These are phyloP conservation scores for Paguma larvata DNA, from an alignment of 2,797 vertebrate genomes.

Conservation along the genomic window DNA sequence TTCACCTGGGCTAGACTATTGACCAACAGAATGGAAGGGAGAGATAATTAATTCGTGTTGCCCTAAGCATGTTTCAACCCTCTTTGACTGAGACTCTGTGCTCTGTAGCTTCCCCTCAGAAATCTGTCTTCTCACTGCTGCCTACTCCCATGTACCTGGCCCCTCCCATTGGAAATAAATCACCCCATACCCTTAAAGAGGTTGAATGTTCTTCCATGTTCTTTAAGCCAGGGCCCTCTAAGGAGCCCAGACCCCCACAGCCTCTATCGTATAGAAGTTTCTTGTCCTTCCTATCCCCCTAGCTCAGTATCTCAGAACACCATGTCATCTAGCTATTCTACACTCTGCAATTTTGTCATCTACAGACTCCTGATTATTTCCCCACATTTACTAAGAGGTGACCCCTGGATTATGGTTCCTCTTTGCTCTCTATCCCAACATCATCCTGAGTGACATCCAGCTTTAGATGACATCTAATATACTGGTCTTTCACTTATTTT, in stretches of 20 bases:
- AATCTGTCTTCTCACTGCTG: background rate
- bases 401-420: background rate
- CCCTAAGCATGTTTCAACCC: background rate
- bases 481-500: background rate
- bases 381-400: background rate
- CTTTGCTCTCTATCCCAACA: background rate
- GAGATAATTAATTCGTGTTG: background rate
- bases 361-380: background rate
- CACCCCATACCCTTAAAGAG: background rate
- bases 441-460: background rate
- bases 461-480: background rate
- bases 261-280: background rate
- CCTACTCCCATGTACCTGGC: background rate
- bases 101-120: background rate
- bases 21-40: background rate
- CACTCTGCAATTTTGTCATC: background rate
- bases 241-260: background rate
- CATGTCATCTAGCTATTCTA: background rate
- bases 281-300: background rate
- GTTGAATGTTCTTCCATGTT: background rate
- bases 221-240: background rate
- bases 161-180: background rate
- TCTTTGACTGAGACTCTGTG: background rate
- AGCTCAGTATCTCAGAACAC: background rate
- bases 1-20: background rate